phyloP scores from a whole-genome alignment of 2,888 invertebrate genomes.

The Drosophila borealis region DNA sequence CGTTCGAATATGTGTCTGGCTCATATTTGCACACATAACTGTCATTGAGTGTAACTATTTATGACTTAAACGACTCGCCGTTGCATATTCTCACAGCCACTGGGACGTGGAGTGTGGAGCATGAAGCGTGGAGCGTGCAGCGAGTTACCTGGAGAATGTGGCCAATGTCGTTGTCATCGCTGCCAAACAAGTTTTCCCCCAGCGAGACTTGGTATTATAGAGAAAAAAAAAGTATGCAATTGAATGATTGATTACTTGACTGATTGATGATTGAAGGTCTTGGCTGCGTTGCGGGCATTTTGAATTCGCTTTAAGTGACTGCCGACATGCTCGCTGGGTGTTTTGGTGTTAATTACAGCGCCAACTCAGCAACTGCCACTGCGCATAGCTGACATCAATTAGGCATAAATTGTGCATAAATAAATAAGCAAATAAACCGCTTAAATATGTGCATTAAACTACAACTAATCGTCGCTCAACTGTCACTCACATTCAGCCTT shows the following conservation, averaged over 20 bases:
- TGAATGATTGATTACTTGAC: slow-evolving; percentile 77
- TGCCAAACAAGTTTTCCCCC: slow-evolving; percentile 43
- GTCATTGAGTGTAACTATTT: slow-evolving; percentile 70
- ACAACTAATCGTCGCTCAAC: slow-evolving; percentile 21
- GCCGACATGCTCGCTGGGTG: slow-evolving; percentile 81
- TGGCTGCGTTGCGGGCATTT: slow-evolving; percentile 44
- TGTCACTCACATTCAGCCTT: slow-evolving; percentile 7
- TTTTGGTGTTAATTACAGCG: slow-evolving; percentile 80
- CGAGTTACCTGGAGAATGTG: slow-evolving; percentile 49
- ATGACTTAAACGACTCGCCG: slow-evolving; percentile 64
- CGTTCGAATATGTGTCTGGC: slow-evolving; percentile 14
- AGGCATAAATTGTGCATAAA: slow-evolving; percentile 34
- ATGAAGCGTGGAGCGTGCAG: slow-evolving; percentile 4
- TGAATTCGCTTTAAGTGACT: slow-evolving; percentile 77
- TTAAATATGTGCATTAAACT: slow-evolving; percentile 15
- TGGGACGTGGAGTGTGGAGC: not conserved
- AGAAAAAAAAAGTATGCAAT: slow-evolving; percentile 52
- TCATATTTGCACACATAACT: slow-evolving; percentile 56
- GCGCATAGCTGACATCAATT: slow-evolving; percentile 39
- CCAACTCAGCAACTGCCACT: slow-evolving; percentile 37
- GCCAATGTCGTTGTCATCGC: slow-evolving; percentile 42
- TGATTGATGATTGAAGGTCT: slow-evolving; percentile 80
- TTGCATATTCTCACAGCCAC: slow-evolving; percentile 54
- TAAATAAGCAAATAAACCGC: slow-evolving; percentile 36
- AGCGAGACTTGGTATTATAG: not conserved